A percentile compares a stretch with the other conserved stretches of the same genome.
These are phyloP conservation scores for Nemotelus nigrinus DNA, from an alignment of 2,888 invertebrate genomes.

Conservation along the genomic window DNA sequence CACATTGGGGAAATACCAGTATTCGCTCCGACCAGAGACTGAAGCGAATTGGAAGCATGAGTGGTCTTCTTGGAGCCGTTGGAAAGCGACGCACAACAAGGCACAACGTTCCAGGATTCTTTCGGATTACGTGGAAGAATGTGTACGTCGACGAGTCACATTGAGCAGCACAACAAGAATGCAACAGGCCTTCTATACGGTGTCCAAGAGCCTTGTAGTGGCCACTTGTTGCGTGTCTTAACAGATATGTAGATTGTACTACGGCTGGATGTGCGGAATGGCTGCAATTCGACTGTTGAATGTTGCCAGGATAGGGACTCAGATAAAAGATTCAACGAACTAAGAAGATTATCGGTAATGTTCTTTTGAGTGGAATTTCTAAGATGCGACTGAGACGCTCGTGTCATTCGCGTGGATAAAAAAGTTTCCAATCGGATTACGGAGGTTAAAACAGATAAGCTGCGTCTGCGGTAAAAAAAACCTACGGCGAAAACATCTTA, in stretches of 20 bases:
- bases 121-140: conserved; percentile 17
- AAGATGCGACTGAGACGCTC: neutral
- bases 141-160: conserved; percentile 1
- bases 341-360: neutral
- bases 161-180: neutral
- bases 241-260: neutral
- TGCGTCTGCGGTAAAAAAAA: neutral
- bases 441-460: neutral
- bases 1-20: neutral
- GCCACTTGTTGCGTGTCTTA: conserved; percentile 22
- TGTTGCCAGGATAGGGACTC: neutral
- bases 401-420: neutral
- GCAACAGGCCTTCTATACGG: conserved; percentile 23
- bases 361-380: neutral
- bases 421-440: neutral
- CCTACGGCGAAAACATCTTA: neutral
- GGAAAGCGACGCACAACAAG: neutral
- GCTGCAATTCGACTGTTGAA: neutral
- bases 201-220: neutral
- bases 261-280: neutral
- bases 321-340: neutral
- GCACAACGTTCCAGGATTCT: neutral
- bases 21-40: neutral
- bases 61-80: neutral
- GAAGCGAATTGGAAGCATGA: conserved; percentile 25